Evolutionary conservation across 2,888 invertebrate species (phyloP).

Genomic region (Drosophila mulleri): DNA sequence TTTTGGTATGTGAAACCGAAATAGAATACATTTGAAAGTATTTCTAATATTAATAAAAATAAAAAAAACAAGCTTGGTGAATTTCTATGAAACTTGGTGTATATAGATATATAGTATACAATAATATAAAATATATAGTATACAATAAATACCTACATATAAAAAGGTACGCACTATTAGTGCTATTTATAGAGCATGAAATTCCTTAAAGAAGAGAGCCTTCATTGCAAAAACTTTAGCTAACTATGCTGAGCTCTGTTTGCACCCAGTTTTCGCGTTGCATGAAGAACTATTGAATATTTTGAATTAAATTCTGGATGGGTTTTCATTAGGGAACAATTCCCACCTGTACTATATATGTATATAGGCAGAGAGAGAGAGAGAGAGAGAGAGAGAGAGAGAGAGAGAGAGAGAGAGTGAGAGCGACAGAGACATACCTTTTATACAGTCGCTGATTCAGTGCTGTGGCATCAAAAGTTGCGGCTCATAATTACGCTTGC

Average conservation of each 20-base stretch:
- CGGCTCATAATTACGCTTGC: conserved; percentile 33
- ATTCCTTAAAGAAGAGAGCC: not conserved
- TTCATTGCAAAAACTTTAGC: not conserved
- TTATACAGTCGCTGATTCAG: conserved; percentile 1
- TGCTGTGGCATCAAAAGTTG: not conserved
- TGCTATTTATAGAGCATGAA: not conserved
- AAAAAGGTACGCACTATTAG: no score
- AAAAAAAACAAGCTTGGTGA: no score
- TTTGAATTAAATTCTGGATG: not conserved
- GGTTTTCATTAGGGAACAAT: not conserved
- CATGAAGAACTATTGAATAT: not conserved
- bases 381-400: no score
- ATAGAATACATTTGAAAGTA: no score
- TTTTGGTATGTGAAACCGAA: no score
- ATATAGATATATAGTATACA: no score
- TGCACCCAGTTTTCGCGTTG: not conserved
- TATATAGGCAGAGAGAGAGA: not conserved
- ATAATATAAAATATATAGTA: no score
- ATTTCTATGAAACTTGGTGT: no score
- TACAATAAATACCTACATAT: no score
- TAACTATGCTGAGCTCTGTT: not conserved
- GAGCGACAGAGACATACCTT: not conserved
- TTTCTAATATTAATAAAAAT: no score
- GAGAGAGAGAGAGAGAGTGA: no score
- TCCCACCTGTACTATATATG: no score